phyloP scores from a whole-genome alignment of 2,113 vertebrate genomes.

The Sphaerodactylus townsendi region DNA sequence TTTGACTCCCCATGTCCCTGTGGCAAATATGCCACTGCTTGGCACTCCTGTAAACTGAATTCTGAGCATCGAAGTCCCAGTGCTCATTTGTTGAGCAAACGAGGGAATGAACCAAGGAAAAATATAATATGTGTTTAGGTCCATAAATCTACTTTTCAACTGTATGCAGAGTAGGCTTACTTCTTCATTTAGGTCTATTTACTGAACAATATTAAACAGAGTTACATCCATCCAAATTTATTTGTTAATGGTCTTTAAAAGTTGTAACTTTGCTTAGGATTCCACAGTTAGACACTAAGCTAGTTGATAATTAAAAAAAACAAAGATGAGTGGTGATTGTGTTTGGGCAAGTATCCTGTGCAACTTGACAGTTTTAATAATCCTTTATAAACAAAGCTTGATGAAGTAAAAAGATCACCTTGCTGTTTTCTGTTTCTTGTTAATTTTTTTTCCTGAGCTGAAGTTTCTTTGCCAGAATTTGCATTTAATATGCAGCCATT shows the following conservation, averaged over 20 bases:
- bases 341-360: background rate
- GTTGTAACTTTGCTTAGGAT: too few species aligned
- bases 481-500: slow-evolving; percentile 1
- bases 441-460: background rate
- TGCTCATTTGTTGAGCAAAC: too few species aligned
- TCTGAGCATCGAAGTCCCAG: too few species aligned
- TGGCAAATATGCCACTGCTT: too few species aligned
- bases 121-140: too few species aligned
- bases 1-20: too few species aligned
- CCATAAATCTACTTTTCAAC: background rate
- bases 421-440: background rate
- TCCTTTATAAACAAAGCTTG: background rate
- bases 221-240: too few species aligned
- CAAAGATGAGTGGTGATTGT: background rate
- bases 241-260: too few species aligned
- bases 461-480: slow-evolving; percentile 17
- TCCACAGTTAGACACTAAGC: background rate
- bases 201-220: too few species aligned
- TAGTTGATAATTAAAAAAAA: background rate
- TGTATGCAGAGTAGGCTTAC: background rate
- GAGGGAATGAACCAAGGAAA: too few species aligned
- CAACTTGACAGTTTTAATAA: background rate
- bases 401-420: background rate
- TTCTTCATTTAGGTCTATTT: background rate
- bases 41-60: too few species aligned